A percentile compares a stretch with the other conserved stretches of the same genome.
Evolutionary conservation across 2,888 invertebrate species (phyloP).

Genomic region (Cheilosia pagana): DNA sequence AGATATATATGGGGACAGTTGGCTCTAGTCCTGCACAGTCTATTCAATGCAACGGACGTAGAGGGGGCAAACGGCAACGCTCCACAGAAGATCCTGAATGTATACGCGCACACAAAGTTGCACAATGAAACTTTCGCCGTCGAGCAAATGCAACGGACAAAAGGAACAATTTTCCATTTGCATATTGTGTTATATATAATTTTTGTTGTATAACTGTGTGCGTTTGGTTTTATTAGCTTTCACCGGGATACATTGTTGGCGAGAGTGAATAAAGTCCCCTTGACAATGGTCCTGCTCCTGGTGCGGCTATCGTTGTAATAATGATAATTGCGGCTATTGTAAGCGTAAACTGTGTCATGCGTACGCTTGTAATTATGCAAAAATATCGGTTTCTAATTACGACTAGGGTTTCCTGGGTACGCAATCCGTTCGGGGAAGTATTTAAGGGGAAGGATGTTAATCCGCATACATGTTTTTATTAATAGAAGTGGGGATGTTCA

Average conservation of each 20-base stretch:
- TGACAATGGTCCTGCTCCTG: slow-evolving; percentile 2
- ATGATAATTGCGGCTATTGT: slow-evolving; percentile 57
- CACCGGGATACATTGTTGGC: slow-evolving; percentile 28
- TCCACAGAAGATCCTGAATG: slow-evolving; percentile 23
- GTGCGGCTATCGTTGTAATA: slow-evolving; percentile 52
- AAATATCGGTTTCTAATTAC: slow-evolving; percentile 41
- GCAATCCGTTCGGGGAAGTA: no score
- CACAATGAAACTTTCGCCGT: slow-evolving; percentile 42
- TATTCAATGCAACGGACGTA: slow-evolving; percentile 39
- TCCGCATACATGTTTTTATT: no score
- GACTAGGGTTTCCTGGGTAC: not conserved
- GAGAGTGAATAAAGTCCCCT: slow-evolving; percentile 34
- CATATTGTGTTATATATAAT: slow-evolving; percentile 15
- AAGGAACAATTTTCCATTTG: slow-evolving; percentile 56
- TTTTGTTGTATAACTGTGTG: slow-evolving; percentile 1
- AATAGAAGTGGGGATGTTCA: no score
- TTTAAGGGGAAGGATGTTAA: no score
- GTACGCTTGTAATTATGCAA: slow-evolving; percentile 48
- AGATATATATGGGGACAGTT: slow-evolving; percentile 34
- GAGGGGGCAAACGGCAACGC: slow-evolving; percentile 10
- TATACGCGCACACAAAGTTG: slow-evolving; percentile 24
- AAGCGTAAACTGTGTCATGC: slow-evolving; percentile 57
- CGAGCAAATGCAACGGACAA: slow-evolving; percentile 51
- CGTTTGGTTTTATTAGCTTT: slow-evolving; percentile 39
- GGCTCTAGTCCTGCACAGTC: slow-evolving; percentile 44